phyloP scores from a whole-genome alignment of 2,888 invertebrate genomes.

The Calameuta pallipes region DNA sequence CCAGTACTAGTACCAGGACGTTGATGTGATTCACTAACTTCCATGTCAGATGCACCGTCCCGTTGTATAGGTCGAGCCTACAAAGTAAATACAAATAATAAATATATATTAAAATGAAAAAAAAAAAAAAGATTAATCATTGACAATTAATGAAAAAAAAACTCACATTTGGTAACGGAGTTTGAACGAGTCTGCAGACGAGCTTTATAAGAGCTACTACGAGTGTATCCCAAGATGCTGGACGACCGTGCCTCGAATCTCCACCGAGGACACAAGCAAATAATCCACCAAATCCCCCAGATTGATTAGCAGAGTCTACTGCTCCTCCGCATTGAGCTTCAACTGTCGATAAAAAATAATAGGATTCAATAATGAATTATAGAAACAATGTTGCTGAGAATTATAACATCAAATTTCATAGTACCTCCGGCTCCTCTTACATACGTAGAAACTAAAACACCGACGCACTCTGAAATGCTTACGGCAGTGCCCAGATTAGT shows the following conservation, averaged over 20 bases:
- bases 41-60: conserved; percentile 51
- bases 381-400: neutral
- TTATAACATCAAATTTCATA: neutral
- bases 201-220: conserved; percentile 79
- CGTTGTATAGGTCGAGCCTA: conserved; percentile 39
- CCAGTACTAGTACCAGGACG: conserved; percentile 35
- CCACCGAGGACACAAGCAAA: conserved; percentile 80
- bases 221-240: conserved; percentile 78
- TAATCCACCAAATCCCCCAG: conserved; percentile 78
- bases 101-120: neutral
- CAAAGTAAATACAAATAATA: conserved; percentile 5
- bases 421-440: conserved; percentile 56
- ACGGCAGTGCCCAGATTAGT: conserved; percentile 79
- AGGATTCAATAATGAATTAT: neutral
- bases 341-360: conserved; percentile 33
- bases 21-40: conserved; percentile 46
- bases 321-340: conserved; percentile 63
- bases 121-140: neutral
- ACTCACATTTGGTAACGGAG: conserved; percentile 70
- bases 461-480: conserved; percentile 80
- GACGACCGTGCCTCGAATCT: conserved; percentile 74
- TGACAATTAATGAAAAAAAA: conserved; percentile 11
- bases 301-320: conserved; percentile 65
- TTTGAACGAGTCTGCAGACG: conserved; percentile 73
- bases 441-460: conserved; percentile 64